Percentiles rank a stretch among this genome's conserved stretches.
Evolutionary conservation across 2,797 vertebrate species (phyloP).

Genomic region (Glossophaga mutica): DNA sequence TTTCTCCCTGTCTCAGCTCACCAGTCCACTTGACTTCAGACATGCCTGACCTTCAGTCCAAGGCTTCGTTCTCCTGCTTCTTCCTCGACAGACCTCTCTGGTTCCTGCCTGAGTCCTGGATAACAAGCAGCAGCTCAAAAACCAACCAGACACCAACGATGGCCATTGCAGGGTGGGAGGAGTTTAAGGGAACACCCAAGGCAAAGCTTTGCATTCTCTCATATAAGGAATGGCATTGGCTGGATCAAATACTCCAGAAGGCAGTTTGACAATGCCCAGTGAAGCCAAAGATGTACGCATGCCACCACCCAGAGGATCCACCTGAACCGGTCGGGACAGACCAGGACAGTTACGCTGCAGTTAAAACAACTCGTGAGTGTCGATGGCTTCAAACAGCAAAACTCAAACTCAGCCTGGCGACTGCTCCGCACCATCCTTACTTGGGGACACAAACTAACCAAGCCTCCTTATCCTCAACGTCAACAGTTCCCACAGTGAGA

Average conservation of each 20-base stretch:
- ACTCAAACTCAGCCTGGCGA: background rate
- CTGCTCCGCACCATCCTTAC: background rate
- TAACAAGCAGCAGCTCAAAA: background rate
- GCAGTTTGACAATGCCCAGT: background rate
- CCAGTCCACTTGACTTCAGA: background rate
- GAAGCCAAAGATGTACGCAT: background rate
- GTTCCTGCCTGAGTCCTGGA: background rate
- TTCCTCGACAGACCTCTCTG: background rate
- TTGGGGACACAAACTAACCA: accelerated
- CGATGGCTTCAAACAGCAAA: background rate
- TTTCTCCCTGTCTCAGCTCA: background rate
- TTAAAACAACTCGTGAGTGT: background rate
- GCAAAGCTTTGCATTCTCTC: background rate
- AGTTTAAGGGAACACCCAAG: background rate
- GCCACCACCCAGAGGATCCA: background rate
- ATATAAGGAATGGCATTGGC: background rate
- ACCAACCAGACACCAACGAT: background rate
- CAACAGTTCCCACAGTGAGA: too few species aligned
- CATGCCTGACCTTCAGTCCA: background rate
- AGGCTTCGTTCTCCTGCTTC: background rate
- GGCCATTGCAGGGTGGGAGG: background rate
- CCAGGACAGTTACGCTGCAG: background rate
- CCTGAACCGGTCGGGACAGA: background rate
- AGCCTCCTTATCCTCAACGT: background rate
- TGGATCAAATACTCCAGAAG: background rate